Conservation (phyloP, 2,888 invertebrate genomes). For the Chesias legatella region DNA sequence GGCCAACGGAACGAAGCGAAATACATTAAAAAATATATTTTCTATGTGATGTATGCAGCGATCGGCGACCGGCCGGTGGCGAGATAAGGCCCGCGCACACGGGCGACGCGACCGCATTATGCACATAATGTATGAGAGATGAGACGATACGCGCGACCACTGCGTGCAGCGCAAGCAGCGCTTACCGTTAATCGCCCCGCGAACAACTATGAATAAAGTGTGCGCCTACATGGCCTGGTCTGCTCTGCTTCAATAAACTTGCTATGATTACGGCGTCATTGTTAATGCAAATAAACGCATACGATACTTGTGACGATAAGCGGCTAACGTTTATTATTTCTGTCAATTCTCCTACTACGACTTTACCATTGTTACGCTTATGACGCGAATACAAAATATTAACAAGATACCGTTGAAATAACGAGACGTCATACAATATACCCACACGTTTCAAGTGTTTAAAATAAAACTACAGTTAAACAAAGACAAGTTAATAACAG, state of each 20-base stretch:
- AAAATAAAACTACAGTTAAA: constrained; percentile 2
- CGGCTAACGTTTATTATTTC: constrained; percentile 3
- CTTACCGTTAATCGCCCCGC: constrained; percentile 18
- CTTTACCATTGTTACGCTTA: not conserved
- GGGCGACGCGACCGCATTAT: constrained; percentile 23
- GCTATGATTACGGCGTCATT: constrained; percentile 13
- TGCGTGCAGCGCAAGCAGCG: constrained; percentile 10
- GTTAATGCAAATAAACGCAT: constrained; percentile 16
- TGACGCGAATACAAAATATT: not conserved
- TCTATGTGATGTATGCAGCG: constrained; percentile 24
- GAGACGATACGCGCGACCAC: constrained; percentile 22
- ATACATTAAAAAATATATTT: constrained; percentile 17
- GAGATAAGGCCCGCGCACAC: constrained; percentile 27
- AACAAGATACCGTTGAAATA: constrained; percentile 1
- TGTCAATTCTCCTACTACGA: not conserved
- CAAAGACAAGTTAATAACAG: constrained; percentile 14
- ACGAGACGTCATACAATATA: constrained; percentile 2
- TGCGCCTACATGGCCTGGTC: constrained; percentile 8
- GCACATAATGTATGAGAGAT: constrained; percentile 35
- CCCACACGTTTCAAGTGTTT: constrained; percentile 6
- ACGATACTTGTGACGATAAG: constrained; percentile 11
- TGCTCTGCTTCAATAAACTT: constrained; percentile 11
- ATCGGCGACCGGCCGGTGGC: constrained; percentile 10
- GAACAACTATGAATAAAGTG: constrained; percentile 13
- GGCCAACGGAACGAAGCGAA: constrained; percentile 20